Conservation (phyloP, 2,797 vertebrate species). For the Pelochelys cantorii region DNA sequence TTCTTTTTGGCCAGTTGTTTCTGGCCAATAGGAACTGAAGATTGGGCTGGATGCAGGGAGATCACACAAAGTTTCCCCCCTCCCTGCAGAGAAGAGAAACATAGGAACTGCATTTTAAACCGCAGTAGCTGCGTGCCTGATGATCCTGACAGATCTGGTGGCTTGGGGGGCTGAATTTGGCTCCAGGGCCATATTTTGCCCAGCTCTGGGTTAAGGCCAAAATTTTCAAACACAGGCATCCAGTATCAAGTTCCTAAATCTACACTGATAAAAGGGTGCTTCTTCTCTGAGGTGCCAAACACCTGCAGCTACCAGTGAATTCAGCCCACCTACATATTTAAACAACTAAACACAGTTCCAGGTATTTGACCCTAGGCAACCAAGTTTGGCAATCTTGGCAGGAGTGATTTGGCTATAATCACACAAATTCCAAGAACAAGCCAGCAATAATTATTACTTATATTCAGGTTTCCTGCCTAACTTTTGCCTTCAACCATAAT, state of each 20-base stretch:
- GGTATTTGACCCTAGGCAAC: neutral
- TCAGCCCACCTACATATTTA: neutral
- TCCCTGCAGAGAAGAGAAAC: too few species aligned
- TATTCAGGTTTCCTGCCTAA: neutral
- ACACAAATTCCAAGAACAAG: neutral
- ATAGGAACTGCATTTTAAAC: too few species aligned
- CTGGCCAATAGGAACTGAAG: too few species aligned
- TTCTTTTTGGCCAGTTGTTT: too few species aligned
- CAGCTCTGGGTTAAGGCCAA: neutral
- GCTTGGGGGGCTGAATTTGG: too few species aligned
- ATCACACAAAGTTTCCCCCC: too few species aligned
- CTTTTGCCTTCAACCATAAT: neutral
- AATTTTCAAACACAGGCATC: neutral
- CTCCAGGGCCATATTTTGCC: too few species aligned
- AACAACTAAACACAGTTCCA: neutral
- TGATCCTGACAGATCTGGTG: too few species aligned
- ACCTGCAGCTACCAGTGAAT: neutral
- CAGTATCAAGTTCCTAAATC: neutral
- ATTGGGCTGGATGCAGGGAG: too few species aligned
- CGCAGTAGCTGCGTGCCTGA: too few species aligned
- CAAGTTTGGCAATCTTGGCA: neutral
- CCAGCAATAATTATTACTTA: neutral
- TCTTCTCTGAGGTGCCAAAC: neutral
- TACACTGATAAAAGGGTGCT: neutral
- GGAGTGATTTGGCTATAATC: neutral